phyloP scores from a whole-genome alignment of 2,888 invertebrate species.

The Dioctria linearis region DNA sequence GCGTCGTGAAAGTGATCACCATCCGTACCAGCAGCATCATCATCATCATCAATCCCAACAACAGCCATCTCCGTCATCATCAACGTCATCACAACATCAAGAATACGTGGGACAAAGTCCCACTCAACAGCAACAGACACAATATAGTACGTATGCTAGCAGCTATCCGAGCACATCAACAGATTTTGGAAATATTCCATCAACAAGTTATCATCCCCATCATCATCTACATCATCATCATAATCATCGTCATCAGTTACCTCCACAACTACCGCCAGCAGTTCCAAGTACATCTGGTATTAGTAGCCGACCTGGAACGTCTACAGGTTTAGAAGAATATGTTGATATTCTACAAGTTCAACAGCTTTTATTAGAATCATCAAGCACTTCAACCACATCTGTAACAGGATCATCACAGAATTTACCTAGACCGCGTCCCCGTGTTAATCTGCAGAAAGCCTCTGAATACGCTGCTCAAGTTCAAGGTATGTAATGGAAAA shows the following conservation, averaged over 20 bases:
- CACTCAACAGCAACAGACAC: slow-evolving; percentile 49
- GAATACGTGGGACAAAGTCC: slow-evolving; percentile 17
- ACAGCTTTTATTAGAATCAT: slow-evolving; percentile 77
- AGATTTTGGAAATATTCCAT: slow-evolving; percentile 57
- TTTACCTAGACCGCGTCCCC: slow-evolving; percentile 67
- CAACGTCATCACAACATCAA: slow-evolving; percentile 45
- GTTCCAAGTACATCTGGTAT: slow-evolving; percentile 22
- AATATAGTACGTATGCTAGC: slow-evolving; percentile 61
- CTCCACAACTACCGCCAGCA: background rate
- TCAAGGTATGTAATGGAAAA: slow-evolving; percentile 65
- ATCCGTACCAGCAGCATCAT: slow-evolving; percentile 60
- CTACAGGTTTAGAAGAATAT: slow-evolving; percentile 77
- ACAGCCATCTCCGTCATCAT: slow-evolving; percentile 37
- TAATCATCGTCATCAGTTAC: slow-evolving; percentile 49
- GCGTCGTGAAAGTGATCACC: slow-evolving; percentile 82
- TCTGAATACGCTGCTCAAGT: slow-evolving; percentile 70
- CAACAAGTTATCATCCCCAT: slow-evolving; percentile 57
- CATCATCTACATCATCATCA: slow-evolving; percentile 58
- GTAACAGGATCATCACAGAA: slow-evolving; percentile 63
- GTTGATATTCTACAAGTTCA: slow-evolving; percentile 89
- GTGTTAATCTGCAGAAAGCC: slow-evolving; percentile 70
- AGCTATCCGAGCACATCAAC: slow-evolving; percentile 63
- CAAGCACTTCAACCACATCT: slow-evolving; percentile 65
- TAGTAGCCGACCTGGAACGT: slow-evolving; percentile 44
- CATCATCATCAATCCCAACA: slow-evolving; percentile 52